phyloP scores from a whole-genome alignment of 2,888 invertebrate genomes.

The Platycnemis pennipes region DNA sequence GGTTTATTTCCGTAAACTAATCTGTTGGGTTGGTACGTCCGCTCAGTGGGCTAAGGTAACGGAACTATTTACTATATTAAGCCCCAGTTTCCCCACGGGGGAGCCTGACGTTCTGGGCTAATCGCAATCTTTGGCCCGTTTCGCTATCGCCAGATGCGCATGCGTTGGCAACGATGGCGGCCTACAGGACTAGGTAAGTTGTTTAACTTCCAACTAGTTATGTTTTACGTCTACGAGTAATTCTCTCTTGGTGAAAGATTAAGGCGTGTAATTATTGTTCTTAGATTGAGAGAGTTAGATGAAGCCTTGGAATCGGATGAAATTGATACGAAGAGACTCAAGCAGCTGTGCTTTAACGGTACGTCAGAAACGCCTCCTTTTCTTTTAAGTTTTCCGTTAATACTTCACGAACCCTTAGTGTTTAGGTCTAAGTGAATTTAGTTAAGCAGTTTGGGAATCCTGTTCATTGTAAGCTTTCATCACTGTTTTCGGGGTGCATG shows the following conservation, averaged over 20 bases:
- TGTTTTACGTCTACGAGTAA: too few species aligned
- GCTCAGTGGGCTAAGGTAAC: too few species aligned
- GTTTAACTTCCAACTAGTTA: constrained; percentile 71
- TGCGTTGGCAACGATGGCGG: constrained; percentile 74
- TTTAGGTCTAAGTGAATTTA: neutral
- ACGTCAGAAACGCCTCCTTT: constrained; percentile 74
- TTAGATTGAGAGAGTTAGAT: constrained; percentile 90
- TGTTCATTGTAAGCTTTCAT: too few species aligned
- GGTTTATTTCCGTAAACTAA: too few species aligned
- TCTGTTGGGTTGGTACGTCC: too few species aligned
- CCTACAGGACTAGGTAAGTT: constrained; percentile 76
- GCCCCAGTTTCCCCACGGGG: too few species aligned
- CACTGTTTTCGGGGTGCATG: neutral
- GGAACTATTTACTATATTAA: too few species aligned
- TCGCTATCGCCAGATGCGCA: constrained; percentile 6
- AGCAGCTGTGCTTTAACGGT: constrained; percentile 91
- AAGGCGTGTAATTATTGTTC: constrained; percentile 75
- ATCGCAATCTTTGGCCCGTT: too few species aligned
- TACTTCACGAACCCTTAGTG: neutral
- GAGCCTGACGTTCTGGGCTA: too few species aligned
- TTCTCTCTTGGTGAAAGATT: constrained; percentile 63
- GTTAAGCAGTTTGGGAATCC: too few species aligned
- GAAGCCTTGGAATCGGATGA: constrained; percentile 85
- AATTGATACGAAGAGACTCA: constrained; percentile 86
- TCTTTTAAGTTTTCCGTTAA: constrained; percentile 26